Evolutionary conservation across 2,797 vertebrate species (phyloP), one percentile per base, ranked within the genome.

Genomic region (Channa striata): DNA sequence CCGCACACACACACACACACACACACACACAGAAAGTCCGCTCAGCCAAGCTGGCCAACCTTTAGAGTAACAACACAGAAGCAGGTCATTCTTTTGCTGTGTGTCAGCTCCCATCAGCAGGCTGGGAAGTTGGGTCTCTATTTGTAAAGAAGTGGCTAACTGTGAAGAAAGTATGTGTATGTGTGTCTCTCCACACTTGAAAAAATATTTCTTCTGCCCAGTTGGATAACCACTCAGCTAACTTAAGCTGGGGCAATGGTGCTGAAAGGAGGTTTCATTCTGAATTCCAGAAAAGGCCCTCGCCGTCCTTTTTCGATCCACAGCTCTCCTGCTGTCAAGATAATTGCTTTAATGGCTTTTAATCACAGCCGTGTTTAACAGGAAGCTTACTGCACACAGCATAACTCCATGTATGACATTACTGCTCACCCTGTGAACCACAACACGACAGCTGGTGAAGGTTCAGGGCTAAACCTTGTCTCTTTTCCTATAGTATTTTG

Each of bases 321-420:
- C 74, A 44, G 61, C 76, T 78, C 74, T 85, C 82, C 78, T 66
- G 72, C 78, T 59, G 73, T 78, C 80, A 77, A 68, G 56, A 82
- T 87, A 87, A 91, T 91, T 85, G 74, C 76, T 81, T 49, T 87
- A 91, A 91, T 91, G 80, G 84, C 74, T 86, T 87, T 90, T 87
- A 83, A 83, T 82, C 73, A 68, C 70, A 81, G 74, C 44, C 37
- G 5, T 61, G 80, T 81, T 86, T 82, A 84, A 84, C 77, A 68
- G 84, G 63, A 69, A 75, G 70, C 78, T 86, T 61, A 70, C 64
- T 59, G 83, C 85, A 88, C 57, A 50, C 64, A 21, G 59, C 23
- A 82, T 59, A 79, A 71, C 74, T 80, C 65, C 40, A 11, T 68
- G 46, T 60, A 69, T 71, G 65, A 71, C 77, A 63, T 71, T 65